These are phyloP conservation scores for Fragum fragum DNA, from an alignment of 2,888 invertebrate genomes.

Conservation along the genomic window DNA sequence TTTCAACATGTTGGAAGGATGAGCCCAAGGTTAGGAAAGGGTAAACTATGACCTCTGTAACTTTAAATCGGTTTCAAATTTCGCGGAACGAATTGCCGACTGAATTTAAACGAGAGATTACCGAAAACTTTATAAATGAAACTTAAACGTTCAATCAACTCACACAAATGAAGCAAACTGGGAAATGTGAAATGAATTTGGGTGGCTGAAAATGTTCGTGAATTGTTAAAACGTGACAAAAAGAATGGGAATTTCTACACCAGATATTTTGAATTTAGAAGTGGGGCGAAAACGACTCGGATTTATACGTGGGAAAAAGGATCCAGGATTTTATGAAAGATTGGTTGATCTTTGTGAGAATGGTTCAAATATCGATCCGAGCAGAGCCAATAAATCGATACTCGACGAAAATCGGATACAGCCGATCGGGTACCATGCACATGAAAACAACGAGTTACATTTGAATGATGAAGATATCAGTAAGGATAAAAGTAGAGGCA, in stretches of 20 bases:
- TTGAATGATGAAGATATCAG: neutral
- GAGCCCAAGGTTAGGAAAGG: neutral
- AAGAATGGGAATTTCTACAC: neutral
- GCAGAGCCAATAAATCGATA: neutral
- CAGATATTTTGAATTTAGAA: neutral
- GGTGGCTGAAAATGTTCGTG: neutral
- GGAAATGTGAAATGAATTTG: neutral
- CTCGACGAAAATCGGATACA: neutral
- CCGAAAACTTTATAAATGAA: neutral
- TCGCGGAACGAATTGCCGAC: neutral
- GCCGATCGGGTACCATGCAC: neutral
- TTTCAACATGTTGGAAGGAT: too few species aligned
- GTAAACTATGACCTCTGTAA: neutral
- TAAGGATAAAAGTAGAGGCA: conserved; percentile 92
- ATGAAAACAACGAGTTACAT: neutral
- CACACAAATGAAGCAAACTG: neutral
- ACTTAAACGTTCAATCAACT: neutral
- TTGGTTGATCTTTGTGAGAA: neutral
- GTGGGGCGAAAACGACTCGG: neutral
- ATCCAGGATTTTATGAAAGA: neutral
- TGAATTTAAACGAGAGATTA: neutral
- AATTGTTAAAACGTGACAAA: neutral
- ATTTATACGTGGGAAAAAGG: neutral
- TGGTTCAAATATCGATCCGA: neutral
- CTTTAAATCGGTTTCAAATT: neutral